Evolutionary conservation across 1,140 invertebrate genomes (phyloP).

Genomic region (Lepidurus arcticus): DNA sequence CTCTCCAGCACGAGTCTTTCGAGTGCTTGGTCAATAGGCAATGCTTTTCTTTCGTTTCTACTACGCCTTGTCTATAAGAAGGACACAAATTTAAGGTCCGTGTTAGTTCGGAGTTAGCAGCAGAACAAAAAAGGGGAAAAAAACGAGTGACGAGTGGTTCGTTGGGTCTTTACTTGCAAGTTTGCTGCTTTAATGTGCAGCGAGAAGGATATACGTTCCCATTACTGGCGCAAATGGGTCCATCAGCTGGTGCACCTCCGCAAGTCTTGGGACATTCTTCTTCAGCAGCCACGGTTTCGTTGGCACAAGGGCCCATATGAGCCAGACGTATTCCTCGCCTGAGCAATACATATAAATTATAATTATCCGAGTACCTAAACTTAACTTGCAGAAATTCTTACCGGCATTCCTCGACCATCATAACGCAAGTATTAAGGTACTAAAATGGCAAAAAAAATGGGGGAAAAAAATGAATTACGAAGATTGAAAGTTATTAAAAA

Average conservation of each 20-base stretch:
- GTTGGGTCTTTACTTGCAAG: constrained; percentile 64
- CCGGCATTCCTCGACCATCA: constrained; percentile 37
- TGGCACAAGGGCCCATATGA: constrained; percentile 78
- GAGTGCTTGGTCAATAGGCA: constrained; percentile 88
- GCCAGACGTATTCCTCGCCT: constrained; percentile 63
- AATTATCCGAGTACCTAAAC: neutral
- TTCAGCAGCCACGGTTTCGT: constrained; percentile 67
- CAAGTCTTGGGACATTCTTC: constrained; percentile 84
- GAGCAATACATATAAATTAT: constrained; percentile 32
- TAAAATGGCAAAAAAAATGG: neutral
- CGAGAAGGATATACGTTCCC: constrained; percentile 89
- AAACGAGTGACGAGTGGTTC: neutral
- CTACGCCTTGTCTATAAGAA: constrained; percentile 48
- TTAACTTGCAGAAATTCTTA: neutral
- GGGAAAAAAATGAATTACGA: neutral
- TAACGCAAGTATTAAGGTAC: constrained; percentile 32
- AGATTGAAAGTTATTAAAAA: neutral
- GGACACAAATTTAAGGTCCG: neutral
- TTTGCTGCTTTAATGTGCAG: constrained; percentile 84
- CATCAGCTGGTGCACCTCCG: constrained; percentile 71
- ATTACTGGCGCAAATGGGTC: constrained; percentile 76
- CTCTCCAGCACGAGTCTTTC: constrained; percentile 80
- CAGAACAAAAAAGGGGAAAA: constrained; percentile 25
- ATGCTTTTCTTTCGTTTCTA: constrained; percentile 76
- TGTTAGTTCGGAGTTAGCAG: neutral